Conservation (phyloP, 2,888 invertebrate species). For the Barypeithes pellucidus region DNA sequence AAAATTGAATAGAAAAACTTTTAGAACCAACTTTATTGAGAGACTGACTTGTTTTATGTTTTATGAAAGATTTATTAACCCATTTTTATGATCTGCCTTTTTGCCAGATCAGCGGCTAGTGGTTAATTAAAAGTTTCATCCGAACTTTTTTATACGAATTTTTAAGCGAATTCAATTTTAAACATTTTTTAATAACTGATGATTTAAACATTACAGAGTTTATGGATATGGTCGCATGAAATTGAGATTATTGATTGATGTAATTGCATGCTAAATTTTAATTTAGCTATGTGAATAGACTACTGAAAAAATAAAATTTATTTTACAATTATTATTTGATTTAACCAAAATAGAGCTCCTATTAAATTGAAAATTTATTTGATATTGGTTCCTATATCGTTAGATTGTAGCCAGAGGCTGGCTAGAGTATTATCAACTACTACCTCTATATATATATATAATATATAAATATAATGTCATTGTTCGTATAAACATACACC, state of each 20-base stretch:
- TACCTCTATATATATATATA: too few relatives aligned
- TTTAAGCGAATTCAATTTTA: background rate
- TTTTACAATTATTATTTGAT: background rate
- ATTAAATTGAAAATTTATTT: too few relatives aligned
- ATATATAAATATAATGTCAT: too few relatives aligned
- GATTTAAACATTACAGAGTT: background rate
- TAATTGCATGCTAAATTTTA: background rate
- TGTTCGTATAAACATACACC: too few relatives aligned
- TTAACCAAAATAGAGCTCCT: too few relatives aligned
- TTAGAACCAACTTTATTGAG: background rate
- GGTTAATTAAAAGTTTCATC: constrained; percentile 14
- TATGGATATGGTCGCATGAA: background rate
- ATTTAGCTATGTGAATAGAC: background rate
- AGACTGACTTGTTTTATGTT: background rate
- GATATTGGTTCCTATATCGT: too few relatives aligned
- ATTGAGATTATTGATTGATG: background rate
- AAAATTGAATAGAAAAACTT: background rate
- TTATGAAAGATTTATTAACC: background rate
- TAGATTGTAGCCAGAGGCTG: too few relatives aligned
- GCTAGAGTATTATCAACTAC: too few relatives aligned
- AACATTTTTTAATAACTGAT: constrained; percentile 4
- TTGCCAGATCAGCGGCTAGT: background rate
- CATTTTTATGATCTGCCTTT: background rate
- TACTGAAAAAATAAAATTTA: background rate
- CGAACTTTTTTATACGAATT: background rate